Evolutionary conservation across 92 coral and sea anemone species (phyloP).

Genomic region (Chrysogorgia sp.): DNA sequence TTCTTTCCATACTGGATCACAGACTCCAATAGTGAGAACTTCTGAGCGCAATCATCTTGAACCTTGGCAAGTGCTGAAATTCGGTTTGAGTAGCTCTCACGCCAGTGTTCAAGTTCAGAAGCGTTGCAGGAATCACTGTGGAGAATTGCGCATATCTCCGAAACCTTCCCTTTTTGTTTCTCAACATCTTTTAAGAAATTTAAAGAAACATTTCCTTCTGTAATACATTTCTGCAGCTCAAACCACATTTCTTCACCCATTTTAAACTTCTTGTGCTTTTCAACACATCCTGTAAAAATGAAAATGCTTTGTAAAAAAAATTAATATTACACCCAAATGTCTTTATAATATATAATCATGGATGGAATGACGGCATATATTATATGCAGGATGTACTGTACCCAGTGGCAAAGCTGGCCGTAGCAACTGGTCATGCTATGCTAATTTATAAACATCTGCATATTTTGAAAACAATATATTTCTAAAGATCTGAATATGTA

Average conservation of each 20-base stretch:
- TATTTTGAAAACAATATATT: no score
- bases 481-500: no score
- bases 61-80: neutral
- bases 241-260: constrained; percentile 7
- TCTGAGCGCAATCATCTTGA: constrained; percentile 12
- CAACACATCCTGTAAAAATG: constrained; percentile 7
- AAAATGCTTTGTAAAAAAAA: neutral
- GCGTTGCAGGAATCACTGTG: neutral
- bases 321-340: constrained; percentile 45
- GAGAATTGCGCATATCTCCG: constrained; percentile 13
- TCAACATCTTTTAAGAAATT: constrained; percentile 8
- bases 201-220: constrained; percentile 30
- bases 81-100: neutral
- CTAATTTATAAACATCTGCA: no score
- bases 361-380: neutral
- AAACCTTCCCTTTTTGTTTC: neutral
- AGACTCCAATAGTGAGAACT: constrained; percentile 3
- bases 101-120: neutral
- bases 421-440: no score
- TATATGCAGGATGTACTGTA: no score
- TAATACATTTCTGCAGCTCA: constrained; percentile 2
- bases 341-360: neutral
- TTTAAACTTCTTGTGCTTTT: constrained; percentile 14
- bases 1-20: constrained; percentile 15
- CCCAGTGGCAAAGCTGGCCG: no score